A percentile compares a stretch with the other conserved stretches of the same genome.
Evolutionary conservation across 2,797 vertebrate genomes (phyloP).

Genomic region (Agapornis canus): DNA sequence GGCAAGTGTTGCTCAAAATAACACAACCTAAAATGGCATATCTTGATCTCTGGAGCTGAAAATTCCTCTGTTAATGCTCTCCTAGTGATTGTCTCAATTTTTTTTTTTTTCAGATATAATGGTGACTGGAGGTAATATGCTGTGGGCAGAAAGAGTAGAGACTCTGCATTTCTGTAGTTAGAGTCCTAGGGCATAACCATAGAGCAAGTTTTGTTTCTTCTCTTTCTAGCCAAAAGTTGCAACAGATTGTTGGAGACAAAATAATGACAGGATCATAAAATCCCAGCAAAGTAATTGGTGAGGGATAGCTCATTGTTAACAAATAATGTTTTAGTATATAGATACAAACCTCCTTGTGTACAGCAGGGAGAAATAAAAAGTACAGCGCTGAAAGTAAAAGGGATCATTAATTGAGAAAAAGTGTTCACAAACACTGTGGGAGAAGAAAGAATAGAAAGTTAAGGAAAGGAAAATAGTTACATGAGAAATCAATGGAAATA

Average conservation of each 20-base stretch:
- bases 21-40: neutral
- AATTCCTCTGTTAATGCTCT: neutral
- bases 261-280: constrained; percentile 13
- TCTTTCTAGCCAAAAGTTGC: neutral
- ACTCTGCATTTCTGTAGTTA: neutral
- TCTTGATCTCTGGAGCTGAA: neutral
- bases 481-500: neutral
- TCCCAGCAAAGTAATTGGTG: neutral
- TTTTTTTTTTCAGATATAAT: neutral
- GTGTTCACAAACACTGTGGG: neutral
- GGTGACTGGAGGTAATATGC: neutral
- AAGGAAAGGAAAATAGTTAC: neutral
- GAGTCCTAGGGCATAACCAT: neutral
- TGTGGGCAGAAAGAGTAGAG: neutral
- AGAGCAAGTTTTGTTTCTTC: neutral
- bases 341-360: neutral
- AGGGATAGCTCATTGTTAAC: neutral
- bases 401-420: neutral
- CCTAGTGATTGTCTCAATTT: neutral
- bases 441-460: neutral
- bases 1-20: neutral
- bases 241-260: constrained; percentile 12
- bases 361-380: constrained; percentile 20
- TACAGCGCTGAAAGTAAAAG: neutral
- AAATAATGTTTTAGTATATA: neutral